Evolutionary conservation across 2,113 vertebrate species (phyloP).

Genomic region (Callocephalon fimbriatum): DNA sequence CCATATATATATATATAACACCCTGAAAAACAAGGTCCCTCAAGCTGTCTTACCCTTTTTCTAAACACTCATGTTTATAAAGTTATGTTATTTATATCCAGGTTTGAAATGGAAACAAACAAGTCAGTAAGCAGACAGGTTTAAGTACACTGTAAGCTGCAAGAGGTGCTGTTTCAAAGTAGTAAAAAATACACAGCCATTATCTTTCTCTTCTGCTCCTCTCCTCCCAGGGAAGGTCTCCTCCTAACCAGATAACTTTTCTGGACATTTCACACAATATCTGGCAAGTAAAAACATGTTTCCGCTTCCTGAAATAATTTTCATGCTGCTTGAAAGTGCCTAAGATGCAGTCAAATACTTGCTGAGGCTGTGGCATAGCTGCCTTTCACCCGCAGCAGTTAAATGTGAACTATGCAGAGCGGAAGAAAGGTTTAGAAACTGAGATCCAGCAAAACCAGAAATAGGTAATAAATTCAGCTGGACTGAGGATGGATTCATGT

Average conservation of each 20-base stretch:
- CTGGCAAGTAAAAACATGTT: neutral
- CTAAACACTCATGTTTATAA: neutral
- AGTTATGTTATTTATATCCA: neutral
- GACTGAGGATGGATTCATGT: neutral
- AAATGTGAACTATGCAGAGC: neutral
- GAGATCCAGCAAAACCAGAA: neutral
- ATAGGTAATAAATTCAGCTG: neutral
- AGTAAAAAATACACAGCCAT: neutral
- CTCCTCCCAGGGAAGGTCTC: neutral
- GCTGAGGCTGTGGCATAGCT: neutral
- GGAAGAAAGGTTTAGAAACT: neutral
- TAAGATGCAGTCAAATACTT: neutral
- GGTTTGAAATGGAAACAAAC: neutral
- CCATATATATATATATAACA: neutral
- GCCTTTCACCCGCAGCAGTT: neutral
- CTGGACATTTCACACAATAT: neutral
- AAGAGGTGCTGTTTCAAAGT: neutral
- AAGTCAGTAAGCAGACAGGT: neutral
- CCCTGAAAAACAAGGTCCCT: neutral
- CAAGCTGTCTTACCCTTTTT: neutral
- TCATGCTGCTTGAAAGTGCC: neutral
- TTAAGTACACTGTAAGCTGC: neutral
- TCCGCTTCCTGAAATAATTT: neutral
- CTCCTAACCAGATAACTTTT: neutral
- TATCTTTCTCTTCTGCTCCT: neutral